Percentiles rank a stretch among this genome's conserved stretches.
Conservation (phyloP, 2,113 vertebrate genomes). For the Aegotheles bennettii region DNA sequence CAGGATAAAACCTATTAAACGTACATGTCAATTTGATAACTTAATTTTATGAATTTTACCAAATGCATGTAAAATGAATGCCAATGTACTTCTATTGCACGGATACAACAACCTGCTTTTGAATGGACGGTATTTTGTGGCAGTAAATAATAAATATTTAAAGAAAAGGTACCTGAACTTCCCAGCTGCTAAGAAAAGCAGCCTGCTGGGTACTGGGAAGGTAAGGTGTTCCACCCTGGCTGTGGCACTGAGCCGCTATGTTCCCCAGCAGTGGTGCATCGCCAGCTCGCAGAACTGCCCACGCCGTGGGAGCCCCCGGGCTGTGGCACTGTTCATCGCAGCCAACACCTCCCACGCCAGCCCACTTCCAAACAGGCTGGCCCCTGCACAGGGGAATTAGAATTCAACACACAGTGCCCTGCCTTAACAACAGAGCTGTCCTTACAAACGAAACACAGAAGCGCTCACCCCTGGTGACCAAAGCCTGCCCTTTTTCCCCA, state of each 20-base stretch:
- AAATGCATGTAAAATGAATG: not conserved
- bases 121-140: accelerated
- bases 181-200: not conserved
- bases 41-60: not conserved
- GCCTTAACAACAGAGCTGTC: slow-evolving; percentile 2
- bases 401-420: slow-evolving; percentile 23
- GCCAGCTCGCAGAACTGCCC: not conserved
- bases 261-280: not conserved
- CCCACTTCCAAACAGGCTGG: not conserved
- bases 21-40: not conserved
- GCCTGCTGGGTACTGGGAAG: not conserved
- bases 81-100: not conserved
- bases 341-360: not conserved
- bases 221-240: not conserved
- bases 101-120: not conserved
- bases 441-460: slow-evolving; percentile 6
- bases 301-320: accelerated
- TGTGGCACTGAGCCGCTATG: not conserved
- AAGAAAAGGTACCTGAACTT: not conserved
- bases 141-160: not conserved
- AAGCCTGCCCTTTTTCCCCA: slow-evolving; percentile 8
- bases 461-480: not conserved
- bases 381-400: not conserved
- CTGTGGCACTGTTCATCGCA: not conserved
- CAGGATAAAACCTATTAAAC: not conserved